Percentiles rank a stretch among this genome's conserved stretches.
These are phyloP conservation scores for Xenops minutus DNA, from an alignment of 2,797 vertebrate genomes.

Conservation along the genomic window DNA sequence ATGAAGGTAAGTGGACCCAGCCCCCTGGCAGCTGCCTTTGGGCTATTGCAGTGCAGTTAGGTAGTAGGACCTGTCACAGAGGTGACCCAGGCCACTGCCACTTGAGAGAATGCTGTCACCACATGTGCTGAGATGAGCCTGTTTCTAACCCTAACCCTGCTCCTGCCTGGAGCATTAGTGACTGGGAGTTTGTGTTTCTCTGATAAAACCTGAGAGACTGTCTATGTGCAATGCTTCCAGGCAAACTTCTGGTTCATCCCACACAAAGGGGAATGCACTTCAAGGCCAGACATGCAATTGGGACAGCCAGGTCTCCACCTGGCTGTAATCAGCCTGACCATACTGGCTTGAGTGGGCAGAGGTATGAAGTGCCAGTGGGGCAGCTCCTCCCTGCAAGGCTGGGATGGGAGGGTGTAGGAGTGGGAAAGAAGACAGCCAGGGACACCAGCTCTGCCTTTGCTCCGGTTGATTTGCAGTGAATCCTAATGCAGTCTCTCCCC, in stretches of 20 bases:
- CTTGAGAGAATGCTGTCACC: not conserved
- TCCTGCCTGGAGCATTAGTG: not conserved
- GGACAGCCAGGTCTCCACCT: not conserved
- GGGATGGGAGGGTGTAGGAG: not conserved
- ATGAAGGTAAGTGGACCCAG: constrained; percentile 82
- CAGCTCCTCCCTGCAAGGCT: not conserved
- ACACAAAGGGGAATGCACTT: not conserved
- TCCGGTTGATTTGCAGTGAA: not conserved
- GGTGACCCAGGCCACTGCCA: not conserved
- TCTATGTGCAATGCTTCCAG: not conserved
- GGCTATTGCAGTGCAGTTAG: not conserved
- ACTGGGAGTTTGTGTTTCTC: not conserved
- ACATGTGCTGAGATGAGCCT: not conserved
- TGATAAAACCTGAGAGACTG: not conserved
- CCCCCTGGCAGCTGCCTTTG: not conserved
- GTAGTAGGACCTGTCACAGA: not conserved
- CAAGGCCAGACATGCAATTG: not conserved
- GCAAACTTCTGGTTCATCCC: not conserved
- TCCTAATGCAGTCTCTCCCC: not conserved
- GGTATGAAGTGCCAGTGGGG: not conserved
- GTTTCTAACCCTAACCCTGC: too few relatives aligned
- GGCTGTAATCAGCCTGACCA: not conserved
- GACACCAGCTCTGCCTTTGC: not conserved
- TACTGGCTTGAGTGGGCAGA: not conserved
- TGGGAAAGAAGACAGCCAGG: too few relatives aligned